Evolutionary conservation across 2,797 vertebrate genomes (phyloP), one percentile per base, ranked within the genome.

Genomic region (Sparus aurata): DNA sequence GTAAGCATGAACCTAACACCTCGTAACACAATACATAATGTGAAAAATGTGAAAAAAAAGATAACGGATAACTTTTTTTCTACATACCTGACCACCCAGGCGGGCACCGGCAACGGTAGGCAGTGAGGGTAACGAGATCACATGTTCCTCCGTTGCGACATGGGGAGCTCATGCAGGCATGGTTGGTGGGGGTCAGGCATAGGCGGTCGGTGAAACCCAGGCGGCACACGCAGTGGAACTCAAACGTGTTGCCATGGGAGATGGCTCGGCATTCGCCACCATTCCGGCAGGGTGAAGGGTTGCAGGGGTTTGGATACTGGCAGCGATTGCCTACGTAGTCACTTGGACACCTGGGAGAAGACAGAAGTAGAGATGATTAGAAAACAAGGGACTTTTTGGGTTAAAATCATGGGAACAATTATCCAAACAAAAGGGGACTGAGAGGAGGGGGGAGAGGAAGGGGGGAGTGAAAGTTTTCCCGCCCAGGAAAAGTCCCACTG

Each of bases 81-180:
- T 41, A 45, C 92, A 22, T 92, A 99, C 98, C 98, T 94, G 97
- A 97, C 98, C 98, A 99, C 1, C 98, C 98, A 0, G 98, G 98
- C 0, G 97, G 96, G 79, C 98, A 99, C 71, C 95, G 96, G 79
- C 98, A 99, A 84, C 95, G 97, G 93, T 96, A 98, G 17, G 94
- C 93, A 0, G 91, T 85, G 71, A 98, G 96, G 0, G 95, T 95
- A 46, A 96, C 81, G 59, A 98, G 96, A 12, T 97, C 96, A 12
- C 98, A 99, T 22, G 96, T 96, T 10, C 98, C 98, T 3, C 98
- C 98, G 0, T 98, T 99, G 71, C 95, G 96, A 89, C 98, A 99
- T 49, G 98, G 98, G 69, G 94, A 95, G 91, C 94, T 96, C 87
- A 98, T 95, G 92, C 98, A 99, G 70, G 93, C 97, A 0, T 99